A percentile compares a stretch with the other conserved stretches of the same genome.
Conservation (phyloP, 2,888 invertebrate species). For the Prosopocoilus inquinatus region DNA sequence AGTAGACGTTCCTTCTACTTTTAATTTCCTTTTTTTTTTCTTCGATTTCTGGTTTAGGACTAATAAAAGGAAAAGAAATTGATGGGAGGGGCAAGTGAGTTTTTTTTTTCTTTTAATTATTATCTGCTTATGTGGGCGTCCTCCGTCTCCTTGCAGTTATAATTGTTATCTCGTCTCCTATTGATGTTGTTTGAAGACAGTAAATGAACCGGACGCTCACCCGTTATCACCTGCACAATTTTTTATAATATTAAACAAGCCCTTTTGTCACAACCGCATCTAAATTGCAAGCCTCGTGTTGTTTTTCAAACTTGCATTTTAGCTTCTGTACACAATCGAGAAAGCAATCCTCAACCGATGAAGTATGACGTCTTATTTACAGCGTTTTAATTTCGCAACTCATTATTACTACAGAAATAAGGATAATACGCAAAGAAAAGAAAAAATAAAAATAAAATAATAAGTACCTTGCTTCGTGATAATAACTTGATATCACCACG, state of each 20-base stretch:
- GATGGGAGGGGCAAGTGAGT: conserved; percentile 6
- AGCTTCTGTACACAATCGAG: not conserved
- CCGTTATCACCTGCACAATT: conserved; percentile 41
- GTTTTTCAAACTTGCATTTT: not conserved
- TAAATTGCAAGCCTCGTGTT: not conserved
- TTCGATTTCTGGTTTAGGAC: not conserved
- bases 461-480: conserved; percentile 44
- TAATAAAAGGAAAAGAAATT: conserved; percentile 1
- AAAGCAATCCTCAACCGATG: not conserved
- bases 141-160: conserved; percentile 45
- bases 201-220: conserved; percentile 37
- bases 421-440: conserved; percentile 27
- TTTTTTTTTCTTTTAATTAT: conserved; percentile 16
- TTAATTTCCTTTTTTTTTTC: conserved; percentile 7
- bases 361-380: not conserved
- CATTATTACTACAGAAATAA: conserved; percentile 3
- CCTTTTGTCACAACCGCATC: too few species aligned
- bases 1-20: conserved; percentile 6
- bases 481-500: conserved; percentile 47
- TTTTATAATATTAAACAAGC: not conserved
- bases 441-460: conserved; percentile 7
- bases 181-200: conserved; percentile 30
- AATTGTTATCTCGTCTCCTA: conserved; percentile 42
- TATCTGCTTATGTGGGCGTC: conserved; percentile 47
- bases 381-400: too few species aligned